A percentile compares a stretch with the other conserved stretches of the same genome.
These are phyloP conservation scores for Asbolus verrucosus DNA, from an alignment of 1,140 invertebrate species.

Conservation along the genomic window DNA sequence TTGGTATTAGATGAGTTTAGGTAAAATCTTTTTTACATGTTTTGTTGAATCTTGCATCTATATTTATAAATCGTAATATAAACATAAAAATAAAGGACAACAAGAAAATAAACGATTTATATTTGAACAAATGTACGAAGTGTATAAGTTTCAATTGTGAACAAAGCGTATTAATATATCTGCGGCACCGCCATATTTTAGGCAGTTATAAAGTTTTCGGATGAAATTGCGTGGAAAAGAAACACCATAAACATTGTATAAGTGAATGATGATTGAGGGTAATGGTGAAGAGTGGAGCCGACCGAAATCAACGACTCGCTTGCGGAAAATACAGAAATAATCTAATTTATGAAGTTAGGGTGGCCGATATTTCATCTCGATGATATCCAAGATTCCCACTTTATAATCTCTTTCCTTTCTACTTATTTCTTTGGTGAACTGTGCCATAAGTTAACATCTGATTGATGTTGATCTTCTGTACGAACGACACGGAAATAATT, in stretches of 20 bases:
- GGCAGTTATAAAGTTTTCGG: conserved; percentile 56
- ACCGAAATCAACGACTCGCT: conserved; percentile 37
- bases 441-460: conserved; percentile 48
- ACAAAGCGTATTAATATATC: conserved; percentile 43
- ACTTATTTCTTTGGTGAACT: conserved; percentile 44
- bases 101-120: too few species aligned
- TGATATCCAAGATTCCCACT: conserved; percentile 44
- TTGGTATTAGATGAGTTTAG: too few species aligned
- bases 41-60: too few species aligned
- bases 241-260: conserved; percentile 57
- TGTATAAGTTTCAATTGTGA: not conserved
- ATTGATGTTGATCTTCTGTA: not conserved
- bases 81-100: too few species aligned
- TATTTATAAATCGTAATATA: too few species aligned
- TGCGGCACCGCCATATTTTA: conserved; percentile 53
- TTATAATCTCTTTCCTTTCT: conserved; percentile 44
- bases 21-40: too few species aligned
- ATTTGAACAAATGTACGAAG: too few species aligned
- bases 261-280: conserved; percentile 57
- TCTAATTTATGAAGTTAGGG: conserved; percentile 55
- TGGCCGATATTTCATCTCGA: conserved; percentile 50
- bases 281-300: conserved; percentile 55
- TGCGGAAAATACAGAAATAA: conserved; percentile 53
- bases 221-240: conserved; percentile 60
- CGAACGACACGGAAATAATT: conserved; percentile 10